These are phyloP conservation scores for Drosophila mayri DNA, from an alignment of 1,140 invertebrate species.

Conservation along the genomic window DNA sequence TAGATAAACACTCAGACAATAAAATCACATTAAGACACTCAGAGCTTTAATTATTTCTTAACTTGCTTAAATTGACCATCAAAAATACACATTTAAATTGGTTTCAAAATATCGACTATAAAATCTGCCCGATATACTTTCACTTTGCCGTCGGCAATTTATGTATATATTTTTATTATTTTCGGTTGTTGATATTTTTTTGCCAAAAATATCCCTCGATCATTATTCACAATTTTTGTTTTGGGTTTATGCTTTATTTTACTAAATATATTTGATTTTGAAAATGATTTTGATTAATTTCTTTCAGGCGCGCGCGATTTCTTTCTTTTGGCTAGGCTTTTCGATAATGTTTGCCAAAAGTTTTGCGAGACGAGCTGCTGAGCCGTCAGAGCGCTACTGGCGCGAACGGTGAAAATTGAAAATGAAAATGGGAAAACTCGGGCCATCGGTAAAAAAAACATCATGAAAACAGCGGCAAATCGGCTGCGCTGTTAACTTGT, in stretches of 20 bases:
- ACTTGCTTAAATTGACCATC: conserved; percentile 40
- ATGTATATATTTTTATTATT: background rate
- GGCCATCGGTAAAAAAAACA: conserved; percentile 68
- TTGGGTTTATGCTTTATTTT: conserved; percentile 15
- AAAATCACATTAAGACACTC: conserved; percentile 41
- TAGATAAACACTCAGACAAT: conserved; percentile 44
- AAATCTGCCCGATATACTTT: conserved; percentile 14
- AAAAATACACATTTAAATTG: conserved; percentile 46
- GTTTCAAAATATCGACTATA: conserved; percentile 24
- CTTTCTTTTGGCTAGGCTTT: conserved; percentile 15
- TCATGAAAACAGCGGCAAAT: conserved; percentile 68
- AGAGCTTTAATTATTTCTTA: background rate
- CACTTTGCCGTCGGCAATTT: conserved; percentile 57
- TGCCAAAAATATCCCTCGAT: conserved; percentile 10
- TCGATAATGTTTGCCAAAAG: conserved; percentile 51
- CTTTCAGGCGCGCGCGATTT: conserved; percentile 25
- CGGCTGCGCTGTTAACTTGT: conserved; percentile 48
- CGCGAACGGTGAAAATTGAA: conserved; percentile 79
- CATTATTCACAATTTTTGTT: conserved; percentile 10
- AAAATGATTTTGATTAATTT: conserved; percentile 24
- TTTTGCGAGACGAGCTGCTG: conserved; percentile 79
- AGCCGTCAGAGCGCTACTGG: conserved; percentile 84
- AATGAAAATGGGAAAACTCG: conserved; percentile 81
- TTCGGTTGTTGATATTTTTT: conserved; percentile 19
- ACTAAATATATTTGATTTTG: conserved; percentile 36